These are phyloP conservation scores for Orius insidiosus DNA, from an alignment of 1,140 invertebrate species.

Conservation along the genomic window DNA sequence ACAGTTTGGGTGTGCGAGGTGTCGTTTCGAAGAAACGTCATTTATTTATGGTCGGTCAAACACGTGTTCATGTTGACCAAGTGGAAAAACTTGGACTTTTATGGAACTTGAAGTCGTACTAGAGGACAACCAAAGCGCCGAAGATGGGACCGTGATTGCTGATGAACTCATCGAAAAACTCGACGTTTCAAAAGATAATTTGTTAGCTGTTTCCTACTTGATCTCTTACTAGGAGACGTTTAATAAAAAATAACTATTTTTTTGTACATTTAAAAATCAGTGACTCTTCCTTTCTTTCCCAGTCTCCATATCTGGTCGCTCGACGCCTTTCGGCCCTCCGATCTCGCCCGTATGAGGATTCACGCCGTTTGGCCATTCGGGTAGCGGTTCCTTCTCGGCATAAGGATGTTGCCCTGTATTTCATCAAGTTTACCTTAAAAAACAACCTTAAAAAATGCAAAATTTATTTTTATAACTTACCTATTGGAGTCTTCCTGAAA, in stretches of 20 bases:
- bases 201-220: too few relatives aligned
- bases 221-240: too few relatives aligned
- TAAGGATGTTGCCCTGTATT: constrained; percentile 46
- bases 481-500: constrained; percentile 16
- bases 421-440: constrained; percentile 46
- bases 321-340: constrained; percentile 87
- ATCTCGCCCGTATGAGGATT: constrained; percentile 90
- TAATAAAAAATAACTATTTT: neutral
- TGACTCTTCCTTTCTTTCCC: constrained; percentile 93
- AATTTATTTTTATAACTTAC: too few relatives aligned
- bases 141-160: too few relatives aligned
- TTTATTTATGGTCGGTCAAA: constrained; percentile 65
- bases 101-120: constrained; percentile 70
- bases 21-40: constrained; percentile 51
- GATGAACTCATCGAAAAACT: too few relatives aligned
- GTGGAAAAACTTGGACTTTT: constrained; percentile 62
- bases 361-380: constrained; percentile 66
- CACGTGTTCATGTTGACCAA: constrained; percentile 72
- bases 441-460: constrained; percentile 1
- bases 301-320: constrained; percentile 97
- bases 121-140: too few relatives aligned
- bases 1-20: constrained; percentile 43
- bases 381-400: constrained; percentile 68
- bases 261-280: constrained; percentile 61
- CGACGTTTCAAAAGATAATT: too few relatives aligned